These are phyloP conservation scores for Colossoma macropomum DNA, from an alignment of 2,113 vertebrate species.

Conservation along the genomic window DNA sequence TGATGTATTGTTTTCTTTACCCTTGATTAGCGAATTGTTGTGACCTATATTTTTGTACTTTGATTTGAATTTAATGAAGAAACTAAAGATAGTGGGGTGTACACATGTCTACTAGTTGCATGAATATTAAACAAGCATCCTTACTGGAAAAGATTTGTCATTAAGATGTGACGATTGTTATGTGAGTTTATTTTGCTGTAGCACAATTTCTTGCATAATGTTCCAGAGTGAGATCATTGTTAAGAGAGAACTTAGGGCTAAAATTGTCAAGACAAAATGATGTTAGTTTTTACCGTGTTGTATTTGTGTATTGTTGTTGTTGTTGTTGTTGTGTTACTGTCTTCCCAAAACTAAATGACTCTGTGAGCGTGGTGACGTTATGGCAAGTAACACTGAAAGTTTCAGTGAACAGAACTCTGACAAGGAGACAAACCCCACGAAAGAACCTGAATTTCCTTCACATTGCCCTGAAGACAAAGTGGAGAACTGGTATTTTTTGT, in stretches of 20 bases:
- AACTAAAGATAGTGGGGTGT: conserved; percentile 38
- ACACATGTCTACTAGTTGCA: conserved; percentile 70
- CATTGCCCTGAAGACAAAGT: not conserved
- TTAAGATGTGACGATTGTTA: conserved; percentile 60
- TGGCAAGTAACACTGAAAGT: not conserved
- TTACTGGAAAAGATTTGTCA: conserved; percentile 33
- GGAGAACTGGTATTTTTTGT: conserved; percentile 11
- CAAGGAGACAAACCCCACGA: not conserved
- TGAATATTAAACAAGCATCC: conserved; percentile 67
- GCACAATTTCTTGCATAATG: conserved; percentile 75
- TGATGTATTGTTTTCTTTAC: conserved; percentile 40
- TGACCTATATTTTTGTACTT: conserved; percentile 52
- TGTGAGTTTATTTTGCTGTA: conserved; percentile 73
- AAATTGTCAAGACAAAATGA: conserved; percentile 37
- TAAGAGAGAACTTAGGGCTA: conserved; percentile 70
- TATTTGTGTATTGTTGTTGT: conserved; percentile 70
- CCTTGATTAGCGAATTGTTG: conserved; percentile 52
- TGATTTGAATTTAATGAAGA: conserved; percentile 50
- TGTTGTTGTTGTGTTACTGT: conserved; percentile 70
- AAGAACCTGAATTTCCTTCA: conserved; percentile 1
- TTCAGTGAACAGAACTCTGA: conserved; percentile 8
- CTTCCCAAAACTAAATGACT: conserved; percentile 58
- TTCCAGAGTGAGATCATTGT: conserved; percentile 63
- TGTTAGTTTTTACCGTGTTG: conserved; percentile 72
- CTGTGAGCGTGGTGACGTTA: conserved; percentile 53